Evolutionary conservation across 2,797 vertebrate species (phyloP), one percentile per base, ranked within the genome.

Genomic region (Rhinogobio ventralis): DNA sequence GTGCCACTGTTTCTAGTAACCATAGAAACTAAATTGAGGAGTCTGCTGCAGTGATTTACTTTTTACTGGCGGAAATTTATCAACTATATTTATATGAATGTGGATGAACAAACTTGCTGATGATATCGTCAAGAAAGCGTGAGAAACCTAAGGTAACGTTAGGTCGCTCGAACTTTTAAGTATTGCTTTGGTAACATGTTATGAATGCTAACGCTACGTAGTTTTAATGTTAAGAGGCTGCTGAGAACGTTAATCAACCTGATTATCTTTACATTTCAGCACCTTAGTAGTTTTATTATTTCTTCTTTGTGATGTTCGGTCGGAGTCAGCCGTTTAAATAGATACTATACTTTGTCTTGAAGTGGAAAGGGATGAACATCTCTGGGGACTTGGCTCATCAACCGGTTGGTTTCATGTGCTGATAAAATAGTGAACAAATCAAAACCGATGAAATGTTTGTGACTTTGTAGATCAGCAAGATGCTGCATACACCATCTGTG

Each of bases 1-100:
- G 85, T 88, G 89, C 60, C 85, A 66, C 66, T 88, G 89, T 89
- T 86, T 84, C 79, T 76, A 55, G 89, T 91, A 74, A 78, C 90
- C 89, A 90, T 90, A 77, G 89, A 80, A 91, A 90, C 90, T 28
- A 25, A 77, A 15, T 39, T 55, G n/a, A 25, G 6, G 42, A 66
- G 79, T 66, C 79, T 9, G 86, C 36, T 20, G 53, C 83, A 60
- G 79, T 81, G 89, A 90, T 89, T 90, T 88, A 82, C 45, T 85
- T 79, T 71, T 23, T 53, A 25, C 36, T 25, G 19, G 19, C 0
- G 25, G n/a, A n/a, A 53, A 74, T 66, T 11, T 20, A 39, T 13
- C 28, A 19, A 7, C 7, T 49, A 4, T 53, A 6, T 82, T 80
- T 66, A 30, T 49, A 17, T 74, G 5, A 73, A 69, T 7, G 23